Percentiles rank a stretch among this genome's conserved stretches.
Evolutionary conservation across 2,888 invertebrate species (phyloP).

Genomic region (Tenthredo livida): DNA sequence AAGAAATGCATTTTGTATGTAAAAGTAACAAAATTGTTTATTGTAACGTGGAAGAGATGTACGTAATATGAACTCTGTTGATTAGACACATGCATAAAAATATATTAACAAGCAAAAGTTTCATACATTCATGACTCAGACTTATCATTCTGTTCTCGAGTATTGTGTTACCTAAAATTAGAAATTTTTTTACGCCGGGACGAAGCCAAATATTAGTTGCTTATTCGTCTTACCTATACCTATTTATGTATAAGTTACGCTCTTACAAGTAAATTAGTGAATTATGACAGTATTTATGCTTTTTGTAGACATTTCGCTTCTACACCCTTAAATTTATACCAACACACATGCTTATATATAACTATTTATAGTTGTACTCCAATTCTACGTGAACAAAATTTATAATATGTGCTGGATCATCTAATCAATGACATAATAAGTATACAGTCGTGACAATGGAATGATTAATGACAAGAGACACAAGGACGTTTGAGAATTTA

Average conservation of each 20-base stretch:
- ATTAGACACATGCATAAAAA: slow-evolving; percentile 45
- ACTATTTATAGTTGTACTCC: slow-evolving; percentile 50
- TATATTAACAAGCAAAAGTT: slow-evolving; percentile 50
- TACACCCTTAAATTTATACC: slow-evolving; percentile 60
- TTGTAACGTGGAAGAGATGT: slow-evolving; percentile 34
- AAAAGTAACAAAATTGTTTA: slow-evolving; percentile 52
- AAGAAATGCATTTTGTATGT: slow-evolving; percentile 35
- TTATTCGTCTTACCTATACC: slow-evolving; percentile 35
- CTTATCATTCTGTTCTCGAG: slow-evolving; percentile 51
- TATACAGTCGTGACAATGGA: not conserved
- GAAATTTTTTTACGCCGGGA: slow-evolving; percentile 39
- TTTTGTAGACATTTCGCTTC: slow-evolving; percentile 47
- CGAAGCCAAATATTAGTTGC: slow-evolving; percentile 49
- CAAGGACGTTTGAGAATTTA: not conserved
- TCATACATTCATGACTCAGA: slow-evolving; percentile 51
- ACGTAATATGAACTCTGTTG: slow-evolving; percentile 37
- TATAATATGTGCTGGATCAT: not conserved
- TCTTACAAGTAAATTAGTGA: slow-evolving; percentile 50
- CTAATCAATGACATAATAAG: not conserved
- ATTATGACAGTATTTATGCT: slow-evolving; percentile 46
- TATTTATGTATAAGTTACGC: slow-evolving; percentile 34
- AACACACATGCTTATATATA: slow-evolving; percentile 59
- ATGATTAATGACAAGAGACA: not conserved
- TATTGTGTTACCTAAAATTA: slow-evolving; percentile 47
- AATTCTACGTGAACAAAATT: slow-evolving; percentile 38